Evolutionary conservation across 1,140 invertebrate genomes (phyloP).

Genomic region (Panagrolaimus sp.): DNA sequence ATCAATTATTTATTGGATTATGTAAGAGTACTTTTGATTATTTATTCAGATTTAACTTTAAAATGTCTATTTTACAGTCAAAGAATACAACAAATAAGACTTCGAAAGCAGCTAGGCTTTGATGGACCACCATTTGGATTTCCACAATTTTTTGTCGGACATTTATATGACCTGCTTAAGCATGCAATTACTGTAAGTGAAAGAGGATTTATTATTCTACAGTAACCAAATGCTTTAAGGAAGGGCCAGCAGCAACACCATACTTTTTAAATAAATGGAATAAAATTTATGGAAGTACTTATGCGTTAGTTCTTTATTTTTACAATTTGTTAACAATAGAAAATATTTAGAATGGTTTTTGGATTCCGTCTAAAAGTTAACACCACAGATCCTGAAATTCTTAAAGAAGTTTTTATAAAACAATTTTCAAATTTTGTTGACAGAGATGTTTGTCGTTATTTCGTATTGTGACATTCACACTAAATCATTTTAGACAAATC

Average conservation of each 20-base stretch:
- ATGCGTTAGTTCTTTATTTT: background rate
- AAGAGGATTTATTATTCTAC: too few relatives aligned
- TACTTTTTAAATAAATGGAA: too few relatives aligned
- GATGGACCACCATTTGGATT: background rate
- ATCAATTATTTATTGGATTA: too few relatives aligned
- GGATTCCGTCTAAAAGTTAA: constrained; percentile 33
- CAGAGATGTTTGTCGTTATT: constrained; percentile 52
- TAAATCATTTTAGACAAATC: background rate
- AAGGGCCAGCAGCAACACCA: too few relatives aligned
- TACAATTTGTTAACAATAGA: background rate
- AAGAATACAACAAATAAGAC: background rate
- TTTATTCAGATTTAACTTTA: too few relatives aligned
- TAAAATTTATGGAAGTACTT: too few relatives aligned
- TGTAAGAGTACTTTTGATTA: too few relatives aligned
- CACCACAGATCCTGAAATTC: constrained; percentile 54
- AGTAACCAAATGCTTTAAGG: too few relatives aligned
- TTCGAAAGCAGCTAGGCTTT: background rate
- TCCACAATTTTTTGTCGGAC: constrained; percentile 3
- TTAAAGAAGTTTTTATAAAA: constrained; percentile 59
- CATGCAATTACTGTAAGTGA: constrained; percentile 9
- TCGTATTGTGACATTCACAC: too few relatives aligned
- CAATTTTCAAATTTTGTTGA: constrained; percentile 59
- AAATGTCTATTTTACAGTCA: too few relatives aligned
- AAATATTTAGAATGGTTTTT: background rate
- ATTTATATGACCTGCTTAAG: constrained; percentile 1